Evolutionary conservation across 2,113 vertebrate species (phyloP).

Genomic region (Hemibagrus wyckioides): DNA sequence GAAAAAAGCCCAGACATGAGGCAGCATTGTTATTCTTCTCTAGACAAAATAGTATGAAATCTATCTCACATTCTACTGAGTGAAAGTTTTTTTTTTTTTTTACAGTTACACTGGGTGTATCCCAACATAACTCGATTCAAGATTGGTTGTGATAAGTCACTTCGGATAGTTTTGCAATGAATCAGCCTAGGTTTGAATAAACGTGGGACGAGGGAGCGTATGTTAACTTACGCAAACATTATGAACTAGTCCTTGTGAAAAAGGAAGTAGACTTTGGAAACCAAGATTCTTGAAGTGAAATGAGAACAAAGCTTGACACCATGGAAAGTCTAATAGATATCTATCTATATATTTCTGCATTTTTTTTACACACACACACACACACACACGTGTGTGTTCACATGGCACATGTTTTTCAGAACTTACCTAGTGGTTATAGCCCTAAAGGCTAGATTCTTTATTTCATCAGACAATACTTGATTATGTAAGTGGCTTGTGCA

Average conservation of each 20-base stretch:
- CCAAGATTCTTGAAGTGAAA: background rate
- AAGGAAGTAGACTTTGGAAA: constrained; percentile 12
- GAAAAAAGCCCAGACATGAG: background rate
- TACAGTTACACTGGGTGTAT: background rate
- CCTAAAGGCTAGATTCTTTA: too few species aligned
- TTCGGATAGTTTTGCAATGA: background rate
- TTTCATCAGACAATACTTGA: too few species aligned
- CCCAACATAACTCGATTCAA: background rate
- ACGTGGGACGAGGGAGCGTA: background rate
- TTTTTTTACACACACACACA: too few species aligned
- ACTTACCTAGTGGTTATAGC: too few species aligned
- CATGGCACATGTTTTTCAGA: too few species aligned
- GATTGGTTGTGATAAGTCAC: background rate
- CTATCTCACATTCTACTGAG: background rate
- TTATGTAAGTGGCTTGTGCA: too few species aligned
- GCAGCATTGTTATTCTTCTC: background rate
- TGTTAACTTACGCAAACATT: background rate
- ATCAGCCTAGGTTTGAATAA: background rate
- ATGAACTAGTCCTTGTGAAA: background rate
- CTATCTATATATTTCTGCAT: too few species aligned
- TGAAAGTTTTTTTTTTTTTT: background rate
- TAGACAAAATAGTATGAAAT: background rate
- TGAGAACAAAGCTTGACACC: constrained; percentile 4
- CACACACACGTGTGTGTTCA: too few species aligned
- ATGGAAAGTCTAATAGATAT: too few species aligned